Evolutionary conservation across 1,140 invertebrate species (phyloP).

Genomic region (Orchestia grillus): DNA sequence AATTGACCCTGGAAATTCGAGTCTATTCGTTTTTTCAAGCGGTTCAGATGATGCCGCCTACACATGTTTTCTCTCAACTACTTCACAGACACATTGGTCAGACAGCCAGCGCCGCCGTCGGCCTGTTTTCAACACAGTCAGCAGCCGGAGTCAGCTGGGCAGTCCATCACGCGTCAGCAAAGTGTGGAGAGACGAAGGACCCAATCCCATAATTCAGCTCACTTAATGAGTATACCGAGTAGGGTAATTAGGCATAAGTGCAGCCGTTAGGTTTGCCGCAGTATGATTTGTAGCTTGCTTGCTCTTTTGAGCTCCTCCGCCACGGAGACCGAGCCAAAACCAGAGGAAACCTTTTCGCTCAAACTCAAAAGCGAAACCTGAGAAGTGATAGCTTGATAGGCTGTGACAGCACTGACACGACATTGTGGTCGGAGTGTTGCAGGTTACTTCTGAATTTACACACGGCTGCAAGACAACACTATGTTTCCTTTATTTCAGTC

Average conservation of each 20-base stretch:
- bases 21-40: too few species aligned
- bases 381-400: not conserved
- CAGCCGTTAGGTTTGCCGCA: slow-evolving; percentile 31
- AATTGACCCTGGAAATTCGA: too few species aligned
- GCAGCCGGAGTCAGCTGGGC: not conserved
- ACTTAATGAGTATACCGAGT: slow-evolving; percentile 37
- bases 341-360: not conserved
- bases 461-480: not conserved
- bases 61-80: too few species aligned
- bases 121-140: not conserved
- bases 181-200: not conserved
- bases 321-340: not conserved
- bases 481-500: not conserved
- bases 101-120: not conserved
- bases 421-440: not conserved
- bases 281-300: slow-evolving; percentile 33
- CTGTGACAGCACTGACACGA: not conserved
- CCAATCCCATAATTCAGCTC: slow-evolving; percentile 47
- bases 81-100: too few species aligned
- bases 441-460: not conserved
- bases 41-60: too few species aligned
- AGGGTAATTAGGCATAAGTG: slow-evolving; percentile 35
- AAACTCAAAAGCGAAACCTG: not conserved
- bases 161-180: slow-evolving; percentile 36
- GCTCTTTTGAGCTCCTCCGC: not conserved